phyloP scores from a whole-genome alignment of 2,888 invertebrate genomes.

The Agriopis leucophaearia region DNA sequence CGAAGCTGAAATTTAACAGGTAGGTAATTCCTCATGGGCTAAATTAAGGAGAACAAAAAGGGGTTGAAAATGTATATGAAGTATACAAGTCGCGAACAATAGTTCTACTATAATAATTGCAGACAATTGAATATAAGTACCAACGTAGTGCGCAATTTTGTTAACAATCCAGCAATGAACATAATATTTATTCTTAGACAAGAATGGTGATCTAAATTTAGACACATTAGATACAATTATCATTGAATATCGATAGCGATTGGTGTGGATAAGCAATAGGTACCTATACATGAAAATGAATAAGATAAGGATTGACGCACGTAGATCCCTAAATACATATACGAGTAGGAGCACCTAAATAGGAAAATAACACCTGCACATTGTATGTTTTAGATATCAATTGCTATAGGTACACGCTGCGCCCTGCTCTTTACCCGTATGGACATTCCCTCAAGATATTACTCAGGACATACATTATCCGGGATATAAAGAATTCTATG shows the following conservation, averaged over 20 bases:
- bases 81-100: not conserved
- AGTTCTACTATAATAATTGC: not conserved
- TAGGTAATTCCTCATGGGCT: too few species aligned
- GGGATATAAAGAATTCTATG: too few species aligned
- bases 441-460: too few species aligned
- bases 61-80: not conserved
- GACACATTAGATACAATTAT: slow-evolving; percentile 21
- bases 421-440: too few species aligned
- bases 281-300: not conserved
- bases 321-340: slow-evolving; percentile 18
- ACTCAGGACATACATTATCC: too few species aligned
- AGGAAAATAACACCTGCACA: too few species aligned
- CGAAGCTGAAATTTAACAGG: too few species aligned
- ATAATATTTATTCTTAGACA: slow-evolving; percentile 5
- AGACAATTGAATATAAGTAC: not conserved
- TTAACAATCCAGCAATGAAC: slow-evolving; percentile 1
- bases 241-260: slow-evolving; percentile 20
- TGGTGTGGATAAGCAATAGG: not conserved
- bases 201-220: slow-evolving; percentile 14
- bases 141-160: not conserved
- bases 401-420: too few species aligned
- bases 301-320: slow-evolving; percentile 32
- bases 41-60: too few species aligned
- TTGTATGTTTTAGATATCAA: too few species aligned
- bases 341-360: too few species aligned